Conservation (phyloP, 2,797 vertebrate species). For the Natrix natrix region DNA sequence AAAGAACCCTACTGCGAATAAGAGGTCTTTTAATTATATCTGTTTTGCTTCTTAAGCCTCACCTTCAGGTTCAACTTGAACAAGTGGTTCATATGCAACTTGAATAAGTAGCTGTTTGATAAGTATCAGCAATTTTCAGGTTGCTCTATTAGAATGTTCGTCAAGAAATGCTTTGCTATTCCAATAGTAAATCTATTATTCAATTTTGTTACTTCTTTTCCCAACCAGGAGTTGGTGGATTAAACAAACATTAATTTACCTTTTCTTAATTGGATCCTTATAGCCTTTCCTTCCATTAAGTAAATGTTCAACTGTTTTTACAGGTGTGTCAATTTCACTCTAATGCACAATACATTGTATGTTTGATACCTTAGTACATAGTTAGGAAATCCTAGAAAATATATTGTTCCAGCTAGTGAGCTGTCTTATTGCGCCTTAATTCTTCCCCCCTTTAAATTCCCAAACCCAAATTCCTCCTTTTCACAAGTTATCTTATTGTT, state of each 20-base stretch:
- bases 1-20: background rate
- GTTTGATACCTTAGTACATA: background rate
- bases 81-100: background rate
- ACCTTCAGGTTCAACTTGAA: background rate
- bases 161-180: background rate
- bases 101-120: conserved; percentile 13
- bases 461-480: background rate
- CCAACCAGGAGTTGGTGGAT: background rate
- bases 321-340: background rate
- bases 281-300: conserved; percentile 11
- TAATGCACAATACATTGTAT: background rate
- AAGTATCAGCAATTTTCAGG: background rate
- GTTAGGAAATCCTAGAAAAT: background rate
- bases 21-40: conserved; percentile 9
- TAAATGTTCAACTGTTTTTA: background rate
- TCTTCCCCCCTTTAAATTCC: background rate
- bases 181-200: background rate
- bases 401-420: background rate
- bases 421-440: background rate
- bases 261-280: conserved; percentile 12
- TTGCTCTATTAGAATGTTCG: background rate
- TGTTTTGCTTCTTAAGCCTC: background rate
- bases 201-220: background rate
- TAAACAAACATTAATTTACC: background rate
- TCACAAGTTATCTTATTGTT: background rate